Evolutionary conservation across 2,797 vertebrate species (phyloP).

Genomic region (Acrossocheilus wenchowensis): DNA sequence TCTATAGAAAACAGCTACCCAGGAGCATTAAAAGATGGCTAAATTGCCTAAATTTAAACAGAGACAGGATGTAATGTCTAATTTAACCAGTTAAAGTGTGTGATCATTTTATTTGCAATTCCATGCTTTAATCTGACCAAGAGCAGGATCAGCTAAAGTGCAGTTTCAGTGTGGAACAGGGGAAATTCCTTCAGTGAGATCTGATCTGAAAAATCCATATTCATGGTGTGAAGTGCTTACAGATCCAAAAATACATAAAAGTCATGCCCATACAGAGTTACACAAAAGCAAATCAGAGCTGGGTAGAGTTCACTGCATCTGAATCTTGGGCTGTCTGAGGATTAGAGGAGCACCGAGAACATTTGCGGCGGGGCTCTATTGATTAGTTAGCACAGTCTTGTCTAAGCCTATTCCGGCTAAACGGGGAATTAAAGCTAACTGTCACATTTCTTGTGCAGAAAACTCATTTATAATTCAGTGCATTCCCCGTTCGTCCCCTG

Average conservation of each 20-base stretch:
- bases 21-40: background rate
- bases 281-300: constrained; percentile 16
- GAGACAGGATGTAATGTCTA: background rate
- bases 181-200: background rate
- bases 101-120: background rate
- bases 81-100: background rate
- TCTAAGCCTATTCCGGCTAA: constrained; percentile 71
- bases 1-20: background rate
- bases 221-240: constrained; percentile 2
- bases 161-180: background rate
- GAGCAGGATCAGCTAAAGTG: constrained; percentile 13
- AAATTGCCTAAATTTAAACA: background rate
- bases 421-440: constrained; percentile 79
- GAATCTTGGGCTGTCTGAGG: constrained; percentile 4
- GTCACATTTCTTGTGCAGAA: constrained; percentile 77
- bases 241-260: background rate
- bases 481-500: constrained; percentile 56
- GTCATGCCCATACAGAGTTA: background rate
- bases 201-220: constrained; percentile 19
- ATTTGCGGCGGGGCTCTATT: constrained; percentile 59
- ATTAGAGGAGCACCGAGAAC: constrained; percentile 5
- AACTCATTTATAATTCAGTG: constrained; percentile 76
- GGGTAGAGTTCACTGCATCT: background rate
- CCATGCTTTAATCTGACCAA: background rate
- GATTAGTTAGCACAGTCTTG: constrained; percentile 70